Evolutionary conservation across 2,113 vertebrate species (phyloP).

Genomic region (Beaufortia kweichowensis): DNA sequence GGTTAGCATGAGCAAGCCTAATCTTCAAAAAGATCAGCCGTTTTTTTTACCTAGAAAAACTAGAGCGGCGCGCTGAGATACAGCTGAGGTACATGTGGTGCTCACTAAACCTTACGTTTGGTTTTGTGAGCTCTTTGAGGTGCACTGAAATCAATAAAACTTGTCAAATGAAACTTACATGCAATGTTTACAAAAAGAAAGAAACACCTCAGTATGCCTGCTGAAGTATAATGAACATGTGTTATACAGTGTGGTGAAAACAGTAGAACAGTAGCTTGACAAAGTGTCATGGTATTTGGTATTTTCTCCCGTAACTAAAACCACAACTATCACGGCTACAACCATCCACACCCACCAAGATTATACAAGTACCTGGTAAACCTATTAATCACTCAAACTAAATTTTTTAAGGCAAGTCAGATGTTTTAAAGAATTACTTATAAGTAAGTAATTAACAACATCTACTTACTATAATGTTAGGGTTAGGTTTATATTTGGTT

Average conservation of each 20-base stretch:
- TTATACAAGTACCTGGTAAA: background rate
- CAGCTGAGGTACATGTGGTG: background rate
- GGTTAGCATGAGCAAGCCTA: background rate
- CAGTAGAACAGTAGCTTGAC: background rate
- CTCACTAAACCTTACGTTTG: background rate
- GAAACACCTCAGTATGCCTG: background rate
- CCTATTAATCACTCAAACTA: no score
- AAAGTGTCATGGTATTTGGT: background rate
- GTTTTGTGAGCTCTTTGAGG: background rate
- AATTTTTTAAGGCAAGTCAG: no score
- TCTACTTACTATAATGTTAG: no score
- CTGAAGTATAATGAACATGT: background rate
- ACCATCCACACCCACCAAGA: background rate
- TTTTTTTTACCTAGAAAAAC: constrained; percentile 14
- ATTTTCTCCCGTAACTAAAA: background rate
- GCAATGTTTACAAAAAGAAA: background rate
- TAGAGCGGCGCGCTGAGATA: background rate
- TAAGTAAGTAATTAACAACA: no score
- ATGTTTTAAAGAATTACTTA: no score
- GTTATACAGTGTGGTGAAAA: background rate
- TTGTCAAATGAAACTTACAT: background rate
- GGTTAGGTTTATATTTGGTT: no score
- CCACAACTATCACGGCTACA: background rate
- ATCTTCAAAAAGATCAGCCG: background rate
- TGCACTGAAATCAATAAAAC: background rate